Evolutionary conservation across 2,888 invertebrate genomes (phyloP).

Genomic region (Scaptodrosophila latifasciaeformis): DNA sequence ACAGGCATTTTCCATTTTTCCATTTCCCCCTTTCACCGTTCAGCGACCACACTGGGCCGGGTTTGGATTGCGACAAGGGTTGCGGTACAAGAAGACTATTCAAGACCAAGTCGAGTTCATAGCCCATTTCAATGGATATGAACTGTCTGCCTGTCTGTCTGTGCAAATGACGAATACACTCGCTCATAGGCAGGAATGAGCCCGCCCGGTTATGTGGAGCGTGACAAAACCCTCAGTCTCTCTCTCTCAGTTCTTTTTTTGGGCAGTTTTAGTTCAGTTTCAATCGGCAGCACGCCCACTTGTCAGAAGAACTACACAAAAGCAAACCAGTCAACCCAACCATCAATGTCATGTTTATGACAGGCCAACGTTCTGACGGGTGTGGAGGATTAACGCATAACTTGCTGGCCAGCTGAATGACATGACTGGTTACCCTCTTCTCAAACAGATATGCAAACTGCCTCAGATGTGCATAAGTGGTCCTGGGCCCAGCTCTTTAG

Average conservation of each 20-base stretch:
- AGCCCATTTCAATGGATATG: conserved; percentile 60
- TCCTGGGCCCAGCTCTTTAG: neutral
- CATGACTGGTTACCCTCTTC: conserved; percentile 37
- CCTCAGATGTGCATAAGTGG: conserved; percentile 10
- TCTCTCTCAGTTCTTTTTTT: neutral
- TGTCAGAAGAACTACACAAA: conserved; percentile 45
- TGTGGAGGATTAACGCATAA: conserved; percentile 59
- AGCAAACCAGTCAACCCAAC: conserved; percentile 5
- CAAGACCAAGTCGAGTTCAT: neutral
- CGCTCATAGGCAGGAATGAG: conserved; percentile 65
- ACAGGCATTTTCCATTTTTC: no score
- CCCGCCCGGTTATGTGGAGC: conserved; percentile 55
- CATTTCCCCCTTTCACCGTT: no score
- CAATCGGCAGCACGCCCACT: conserved; percentile 54
- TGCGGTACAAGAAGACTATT: no score
- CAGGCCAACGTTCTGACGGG: conserved; percentile 30
- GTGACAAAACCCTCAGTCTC: conserved; percentile 35
- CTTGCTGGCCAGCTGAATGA: conserved; percentile 34
- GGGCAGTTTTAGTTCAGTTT: neutral
- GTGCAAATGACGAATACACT: conserved; percentile 64
- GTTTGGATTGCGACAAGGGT: no score
- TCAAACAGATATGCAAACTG: conserved; percentile 43
- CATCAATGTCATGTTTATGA: conserved; percentile 68
- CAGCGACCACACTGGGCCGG: no score
- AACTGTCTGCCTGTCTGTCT: conserved; percentile 42